Evolutionary conservation across 1,140 invertebrate species (phyloP).

Genomic region (Bursaphelenchus mucronatus): DNA sequence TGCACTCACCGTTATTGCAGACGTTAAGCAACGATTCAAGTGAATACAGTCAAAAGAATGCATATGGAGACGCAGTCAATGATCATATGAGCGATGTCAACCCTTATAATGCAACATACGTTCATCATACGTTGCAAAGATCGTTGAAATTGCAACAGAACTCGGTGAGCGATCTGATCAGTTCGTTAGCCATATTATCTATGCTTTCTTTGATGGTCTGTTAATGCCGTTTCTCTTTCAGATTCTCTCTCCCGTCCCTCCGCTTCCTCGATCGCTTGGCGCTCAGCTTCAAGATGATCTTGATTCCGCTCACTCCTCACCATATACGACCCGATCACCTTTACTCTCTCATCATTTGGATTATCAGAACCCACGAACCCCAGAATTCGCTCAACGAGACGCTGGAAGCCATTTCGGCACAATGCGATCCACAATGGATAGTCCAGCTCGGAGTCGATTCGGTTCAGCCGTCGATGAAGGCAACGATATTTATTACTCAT

Average conservation of each 20-base stretch:
- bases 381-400: conserved; percentile 4
- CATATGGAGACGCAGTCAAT: conserved; percentile 39
- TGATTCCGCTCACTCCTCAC: neutral
- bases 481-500: conserved; percentile 47
- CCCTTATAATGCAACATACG: conserved; percentile 27
- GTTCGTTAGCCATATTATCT: neutral
- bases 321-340: neutral
- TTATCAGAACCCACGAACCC: neutral
- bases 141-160: conserved; percentile 37
- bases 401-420: conserved; percentile 16
- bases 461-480: conserved; percentile 26
- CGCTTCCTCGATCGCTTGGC: neutral
- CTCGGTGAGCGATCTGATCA: neutral
- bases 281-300: neutral
- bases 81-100: conserved; percentile 46
- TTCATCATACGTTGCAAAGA: conserved; percentile 45
- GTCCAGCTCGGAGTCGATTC: conserved; percentile 1
- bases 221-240: neutral
- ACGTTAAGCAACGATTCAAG: conserved; percentile 6
- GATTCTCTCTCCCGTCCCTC: conserved; percentile 6
- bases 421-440: conserved; percentile 20
- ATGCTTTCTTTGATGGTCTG: neutral
- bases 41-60: conserved; percentile 17
- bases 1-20: conserved; percentile 3
- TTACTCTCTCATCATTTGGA: conserved; percentile 9